Conservation (phyloP, 2,888 invertebrate genomes). For the Prionchulus punctatus region DNA sequence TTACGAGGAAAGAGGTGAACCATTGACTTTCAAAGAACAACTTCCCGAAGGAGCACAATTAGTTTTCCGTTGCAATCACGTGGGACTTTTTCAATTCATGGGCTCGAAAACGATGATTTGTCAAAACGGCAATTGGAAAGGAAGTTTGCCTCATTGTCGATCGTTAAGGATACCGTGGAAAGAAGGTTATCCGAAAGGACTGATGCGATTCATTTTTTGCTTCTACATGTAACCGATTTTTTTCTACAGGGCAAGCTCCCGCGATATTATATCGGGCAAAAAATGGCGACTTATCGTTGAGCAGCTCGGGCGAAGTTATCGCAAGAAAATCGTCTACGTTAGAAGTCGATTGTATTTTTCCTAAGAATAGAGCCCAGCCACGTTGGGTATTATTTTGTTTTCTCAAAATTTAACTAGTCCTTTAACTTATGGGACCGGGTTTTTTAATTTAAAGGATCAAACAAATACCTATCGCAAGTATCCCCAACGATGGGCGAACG, state of each 20-base stretch:
- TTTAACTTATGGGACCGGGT: not conserved
- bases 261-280: slow-evolving; percentile 24
- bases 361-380: slow-evolving; percentile 1
- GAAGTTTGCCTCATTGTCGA: not conserved
- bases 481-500: slow-evolving; percentile 24
- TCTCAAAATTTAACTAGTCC: not conserved
- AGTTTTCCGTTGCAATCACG: slow-evolving; percentile 9
- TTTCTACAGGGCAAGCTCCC: slow-evolving; percentile 19
- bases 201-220: not conserved
- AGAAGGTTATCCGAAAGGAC: not conserved
- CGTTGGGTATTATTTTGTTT: slow-evolving; percentile 9
- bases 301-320: slow-evolving; percentile 21
- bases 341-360: slow-evolving; percentile 20
- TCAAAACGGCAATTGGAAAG: slow-evolving; percentile 8
- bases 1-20: not conserved
- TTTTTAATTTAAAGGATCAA: slow-evolving; percentile 19
- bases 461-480: slow-evolving; percentile 27
- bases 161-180: not conserved
- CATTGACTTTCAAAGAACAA: slow-evolving; percentile 6
- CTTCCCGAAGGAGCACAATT: slow-evolving; percentile 1
- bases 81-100: slow-evolving; percentile 6
- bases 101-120: slow-evolving; percentile 8
- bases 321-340: slow-evolving; percentile 24
- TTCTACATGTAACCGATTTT: not conserved
- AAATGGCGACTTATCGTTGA: slow-evolving; percentile 21